Percentiles rank a stretch among this genome's conserved stretches.
Evolutionary conservation across 2,113 vertebrate genomes (phyloP).

Genomic region (Pantherophis guttatus): DNA sequence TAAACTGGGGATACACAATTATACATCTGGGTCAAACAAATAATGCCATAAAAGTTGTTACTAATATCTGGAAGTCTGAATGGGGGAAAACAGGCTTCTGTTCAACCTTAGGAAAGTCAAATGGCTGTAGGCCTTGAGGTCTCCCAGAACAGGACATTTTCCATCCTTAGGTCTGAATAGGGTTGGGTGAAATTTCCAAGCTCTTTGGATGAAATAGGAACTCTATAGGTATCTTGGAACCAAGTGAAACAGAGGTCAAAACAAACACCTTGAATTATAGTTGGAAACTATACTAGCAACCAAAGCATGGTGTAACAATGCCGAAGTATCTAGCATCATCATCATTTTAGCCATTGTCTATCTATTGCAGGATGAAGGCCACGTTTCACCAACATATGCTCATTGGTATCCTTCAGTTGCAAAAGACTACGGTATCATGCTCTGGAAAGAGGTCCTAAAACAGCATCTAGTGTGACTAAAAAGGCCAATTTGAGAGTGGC

Average conservation of each 20-base stretch:
- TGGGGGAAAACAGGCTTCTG: neutral
- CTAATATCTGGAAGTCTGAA: neutral
- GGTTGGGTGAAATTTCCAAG: neutral
- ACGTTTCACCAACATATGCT: neutral
- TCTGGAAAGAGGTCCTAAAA: too few relatives aligned
- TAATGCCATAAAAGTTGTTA: neutral
- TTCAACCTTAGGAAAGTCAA: neutral
- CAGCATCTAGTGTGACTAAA: too few relatives aligned
- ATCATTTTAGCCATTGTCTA: neutral
- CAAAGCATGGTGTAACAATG: neutral
- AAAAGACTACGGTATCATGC: too few relatives aligned
- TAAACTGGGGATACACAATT: neutral
- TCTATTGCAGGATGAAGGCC: neutral
- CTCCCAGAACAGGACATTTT: neutral
- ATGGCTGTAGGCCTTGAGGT: neutral
- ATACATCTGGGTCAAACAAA: neutral
- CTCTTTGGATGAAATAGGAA: neutral
- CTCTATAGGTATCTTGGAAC: neutral
- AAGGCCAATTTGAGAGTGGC: too few relatives aligned
- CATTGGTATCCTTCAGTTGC: too few relatives aligned
- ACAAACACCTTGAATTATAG: neutral
- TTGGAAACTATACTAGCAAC: neutral
- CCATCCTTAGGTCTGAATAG: neutral
- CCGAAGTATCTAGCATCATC: neutral
- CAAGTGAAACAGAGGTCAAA: neutral